Conservation (phyloP, 1,140 invertebrate genomes). For the Pentalonia nigronervosa region DNA sequence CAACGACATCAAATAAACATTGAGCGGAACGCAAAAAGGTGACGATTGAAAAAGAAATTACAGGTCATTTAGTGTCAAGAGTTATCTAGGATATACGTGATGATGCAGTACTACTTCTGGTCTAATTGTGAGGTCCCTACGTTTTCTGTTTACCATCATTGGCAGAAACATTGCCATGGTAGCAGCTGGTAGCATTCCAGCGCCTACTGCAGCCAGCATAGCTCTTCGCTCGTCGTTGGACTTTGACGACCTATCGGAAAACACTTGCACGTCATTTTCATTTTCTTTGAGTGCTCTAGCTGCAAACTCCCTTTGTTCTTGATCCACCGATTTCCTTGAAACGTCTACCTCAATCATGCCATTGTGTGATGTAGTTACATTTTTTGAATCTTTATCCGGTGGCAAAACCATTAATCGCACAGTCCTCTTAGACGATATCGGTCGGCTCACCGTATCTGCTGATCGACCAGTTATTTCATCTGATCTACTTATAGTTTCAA, state of each 20-base stretch:
- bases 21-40: conserved; percentile 34
- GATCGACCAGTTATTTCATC: not conserved
- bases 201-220: conserved; percentile 73
- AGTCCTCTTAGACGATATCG: conserved; percentile 57
- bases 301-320: conserved; percentile 67
- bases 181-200: conserved; percentile 76
- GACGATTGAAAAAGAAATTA: not conserved
- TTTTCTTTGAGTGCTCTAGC: conserved; percentile 61
- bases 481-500: not conserved
- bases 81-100: conserved; percentile 45
- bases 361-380: conserved; percentile 76
- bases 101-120: conserved; percentile 31
- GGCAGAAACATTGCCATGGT: conserved; percentile 81
- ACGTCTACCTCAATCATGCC: conserved; percentile 78
- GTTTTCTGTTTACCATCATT: conserved; percentile 72
- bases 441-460: not conserved
- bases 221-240: conserved; percentile 55
- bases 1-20: conserved; percentile 36
- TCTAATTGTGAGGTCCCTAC: conserved; percentile 59
- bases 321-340: conserved; percentile 74
- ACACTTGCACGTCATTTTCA: conserved; percentile 25
- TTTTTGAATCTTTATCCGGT: conserved; percentile 70
- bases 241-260: not conserved
- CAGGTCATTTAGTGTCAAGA: not conserved
- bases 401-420: conserved; percentile 77